Conservation (phyloP, 2,113 vertebrate species). For the Ailuropoda melanoleuca region DNA sequence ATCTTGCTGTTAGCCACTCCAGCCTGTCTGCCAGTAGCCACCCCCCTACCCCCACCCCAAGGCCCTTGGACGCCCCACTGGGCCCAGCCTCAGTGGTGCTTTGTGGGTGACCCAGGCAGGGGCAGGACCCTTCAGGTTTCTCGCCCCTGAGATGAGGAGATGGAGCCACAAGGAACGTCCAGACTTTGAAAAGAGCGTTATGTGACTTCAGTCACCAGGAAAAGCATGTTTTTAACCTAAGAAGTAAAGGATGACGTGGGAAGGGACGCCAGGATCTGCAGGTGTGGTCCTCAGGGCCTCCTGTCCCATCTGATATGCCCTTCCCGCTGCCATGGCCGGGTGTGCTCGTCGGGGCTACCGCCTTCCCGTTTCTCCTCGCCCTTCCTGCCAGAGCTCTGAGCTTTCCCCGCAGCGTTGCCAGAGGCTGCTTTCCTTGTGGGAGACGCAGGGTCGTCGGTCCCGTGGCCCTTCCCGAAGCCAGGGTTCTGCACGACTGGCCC, state of each 20-base stretch:
- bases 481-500: rapidly evolving
- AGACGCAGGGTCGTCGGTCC: rapidly evolving
- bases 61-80: rapidly evolving
- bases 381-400: not conserved
- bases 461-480: rapidly evolving
- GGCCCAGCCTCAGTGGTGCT: too few species aligned
- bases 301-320: rapidly evolving
- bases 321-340: rapidly evolving
- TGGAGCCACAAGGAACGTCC: rapidly evolving
- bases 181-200: not conserved
- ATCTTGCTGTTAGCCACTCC: rapidly evolving
- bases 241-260: rapidly evolving
- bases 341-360: rapidly evolving
- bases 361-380: rapidly evolving
- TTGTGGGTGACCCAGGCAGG: rapidly evolving
- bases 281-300: rapidly evolving
- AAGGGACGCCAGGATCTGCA: rapidly evolving
- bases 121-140: not conserved
- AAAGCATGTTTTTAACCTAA: rapidly evolving
- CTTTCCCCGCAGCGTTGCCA: not conserved
- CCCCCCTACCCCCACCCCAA: too few species aligned
- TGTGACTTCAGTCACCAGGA: not conserved
- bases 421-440: rapidly evolving
- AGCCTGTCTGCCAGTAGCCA: not conserved
- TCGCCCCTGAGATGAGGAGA: not conserved